Conservation (phyloP, 1,140 invertebrate species). For the Cydia splendana region DNA sequence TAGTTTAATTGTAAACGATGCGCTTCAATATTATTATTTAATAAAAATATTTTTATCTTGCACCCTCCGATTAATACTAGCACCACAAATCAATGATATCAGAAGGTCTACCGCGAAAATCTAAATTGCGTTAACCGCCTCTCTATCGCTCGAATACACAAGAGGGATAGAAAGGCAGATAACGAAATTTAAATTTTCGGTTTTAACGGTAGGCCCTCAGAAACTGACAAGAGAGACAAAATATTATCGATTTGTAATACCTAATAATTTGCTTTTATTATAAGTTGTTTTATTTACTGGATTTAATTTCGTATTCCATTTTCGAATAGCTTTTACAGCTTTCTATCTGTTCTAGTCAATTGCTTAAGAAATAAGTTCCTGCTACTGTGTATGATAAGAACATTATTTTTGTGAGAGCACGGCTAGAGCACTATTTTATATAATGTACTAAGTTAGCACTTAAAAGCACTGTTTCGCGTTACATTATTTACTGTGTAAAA, state of each 20-base stretch:
- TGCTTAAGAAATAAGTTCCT: slow-evolving; percentile 27
- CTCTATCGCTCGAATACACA: too few species aligned
- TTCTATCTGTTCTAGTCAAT: slow-evolving; percentile 24
- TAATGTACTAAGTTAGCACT: slow-evolving; percentile 32
- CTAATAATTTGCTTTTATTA: neutral
- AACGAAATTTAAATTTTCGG: too few species aligned
- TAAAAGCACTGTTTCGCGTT: slow-evolving; percentile 27
- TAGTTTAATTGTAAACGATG: neutral
- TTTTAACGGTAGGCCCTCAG: too few species aligned
- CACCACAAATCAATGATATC: neutral
- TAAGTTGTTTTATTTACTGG: neutral
- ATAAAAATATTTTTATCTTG: neutral
- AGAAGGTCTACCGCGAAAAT: neutral
- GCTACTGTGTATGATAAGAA: slow-evolving; percentile 19
- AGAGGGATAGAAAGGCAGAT: too few species aligned
- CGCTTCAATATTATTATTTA: neutral
- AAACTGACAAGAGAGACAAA: neutral
- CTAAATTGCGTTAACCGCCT: too few species aligned
- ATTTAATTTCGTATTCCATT: neutral
- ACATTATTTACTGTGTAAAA: slow-evolving; percentile 30
- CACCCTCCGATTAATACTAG: slow-evolving; percentile 2
- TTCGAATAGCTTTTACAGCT: neutral
- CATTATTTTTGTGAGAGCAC: slow-evolving; percentile 32
- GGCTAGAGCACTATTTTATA: slow-evolving; percentile 32
- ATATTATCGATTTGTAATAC: neutral